Conservation (phyloP, 2,113 vertebrate species). For the Strix aluco region DNA sequence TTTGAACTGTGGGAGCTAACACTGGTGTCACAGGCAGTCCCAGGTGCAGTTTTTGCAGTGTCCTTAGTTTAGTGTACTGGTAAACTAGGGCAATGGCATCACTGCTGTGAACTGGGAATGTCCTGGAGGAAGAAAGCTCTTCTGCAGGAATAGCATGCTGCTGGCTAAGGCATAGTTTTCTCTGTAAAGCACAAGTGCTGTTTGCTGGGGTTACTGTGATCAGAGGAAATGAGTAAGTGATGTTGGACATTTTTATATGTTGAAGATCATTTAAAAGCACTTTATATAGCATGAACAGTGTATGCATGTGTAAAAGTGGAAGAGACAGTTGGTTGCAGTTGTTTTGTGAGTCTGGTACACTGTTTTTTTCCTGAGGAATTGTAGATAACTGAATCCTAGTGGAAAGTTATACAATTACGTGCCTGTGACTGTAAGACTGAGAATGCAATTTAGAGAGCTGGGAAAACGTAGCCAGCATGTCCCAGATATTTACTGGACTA, state of each 20-base stretch:
- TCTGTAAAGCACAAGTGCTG: background rate
- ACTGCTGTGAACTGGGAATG: background rate
- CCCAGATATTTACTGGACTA: background rate
- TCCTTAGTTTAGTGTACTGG: background rate
- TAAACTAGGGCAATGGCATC: background rate
- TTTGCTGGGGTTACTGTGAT: background rate
- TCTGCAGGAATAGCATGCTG: background rate
- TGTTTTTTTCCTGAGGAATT: background rate
- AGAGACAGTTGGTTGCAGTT: background rate
- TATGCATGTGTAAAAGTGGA: background rate
- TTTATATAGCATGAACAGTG: background rate
- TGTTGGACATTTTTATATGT: background rate
- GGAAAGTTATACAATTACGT: background rate
- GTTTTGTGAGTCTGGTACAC: rapidly evolving
- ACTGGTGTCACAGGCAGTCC: background rate
- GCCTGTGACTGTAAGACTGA: background rate
- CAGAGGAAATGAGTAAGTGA: background rate
- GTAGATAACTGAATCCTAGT: background rate
- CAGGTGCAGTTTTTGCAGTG: background rate
- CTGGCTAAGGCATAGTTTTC: background rate
- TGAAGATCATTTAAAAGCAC: background rate
- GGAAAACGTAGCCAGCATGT: background rate
- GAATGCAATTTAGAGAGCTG: background rate
- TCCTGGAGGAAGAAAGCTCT: background rate
- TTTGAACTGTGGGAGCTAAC: background rate